A percentile compares a stretch with the other conserved stretches of the same genome.
Evolutionary conservation across 1,140 invertebrate genomes (phyloP).

Genomic region (Amyelois transitella): DNA sequence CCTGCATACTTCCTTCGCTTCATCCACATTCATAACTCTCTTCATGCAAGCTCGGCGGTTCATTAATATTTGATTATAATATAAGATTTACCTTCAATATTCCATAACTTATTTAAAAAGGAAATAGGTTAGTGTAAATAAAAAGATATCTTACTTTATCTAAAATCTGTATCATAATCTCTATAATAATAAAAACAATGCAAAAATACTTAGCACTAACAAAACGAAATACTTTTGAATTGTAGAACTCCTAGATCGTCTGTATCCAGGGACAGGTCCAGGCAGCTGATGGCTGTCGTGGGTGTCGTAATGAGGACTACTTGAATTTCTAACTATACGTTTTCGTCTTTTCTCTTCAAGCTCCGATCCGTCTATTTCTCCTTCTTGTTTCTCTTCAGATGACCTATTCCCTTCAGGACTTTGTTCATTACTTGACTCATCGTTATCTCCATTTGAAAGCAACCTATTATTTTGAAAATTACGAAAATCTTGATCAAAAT

Average conservation of each 20-base stretch:
- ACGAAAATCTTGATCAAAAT: not conserved
- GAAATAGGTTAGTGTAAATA: no score
- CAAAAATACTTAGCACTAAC: not conserved
- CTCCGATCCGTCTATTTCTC: not conserved
- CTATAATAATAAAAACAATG: not conserved
- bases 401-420: not conserved
- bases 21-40: no score
- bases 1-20: no score
- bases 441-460: not conserved
- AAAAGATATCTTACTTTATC: no score
- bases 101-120: no score
- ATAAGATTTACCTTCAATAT: no score
- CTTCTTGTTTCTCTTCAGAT: not conserved
- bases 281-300: not conserved
- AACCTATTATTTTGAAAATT: not conserved
- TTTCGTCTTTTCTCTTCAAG: not conserved
- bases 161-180: no score
- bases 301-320: not conserved
- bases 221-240: not conserved
- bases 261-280: not conserved
- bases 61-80: no score
- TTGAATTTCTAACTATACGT: not conserved
- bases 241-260: not conserved
- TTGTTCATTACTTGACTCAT: not conserved
- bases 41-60: no score